These are phyloP conservation scores for Anolis sagrei DNA, from an alignment of 2,113 vertebrate species.

Conservation along the genomic window DNA sequence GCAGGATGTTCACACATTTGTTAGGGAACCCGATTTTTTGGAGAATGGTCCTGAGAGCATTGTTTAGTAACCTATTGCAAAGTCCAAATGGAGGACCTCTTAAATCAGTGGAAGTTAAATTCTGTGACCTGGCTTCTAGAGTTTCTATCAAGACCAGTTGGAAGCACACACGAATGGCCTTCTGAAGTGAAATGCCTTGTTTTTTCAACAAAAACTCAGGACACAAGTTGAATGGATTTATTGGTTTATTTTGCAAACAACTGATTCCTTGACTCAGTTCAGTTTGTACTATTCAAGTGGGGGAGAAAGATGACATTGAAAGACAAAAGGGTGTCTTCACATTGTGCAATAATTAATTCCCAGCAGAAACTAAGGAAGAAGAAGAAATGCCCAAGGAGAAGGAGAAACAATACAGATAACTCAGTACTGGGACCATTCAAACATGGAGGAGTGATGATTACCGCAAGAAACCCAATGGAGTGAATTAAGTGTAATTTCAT, in stretches of 20 bases:
- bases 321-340: constrained; percentile 72
- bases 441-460: constrained; percentile 33
- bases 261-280: constrained; percentile 68
- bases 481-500: constrained; percentile 7
- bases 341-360: constrained; percentile 71
- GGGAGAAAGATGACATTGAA: constrained; percentile 56
- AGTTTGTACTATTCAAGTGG: constrained; percentile 67
- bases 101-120: no score
- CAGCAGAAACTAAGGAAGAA: constrained; percentile 66
- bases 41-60: no score
- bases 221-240: background rate
- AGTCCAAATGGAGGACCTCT: no score
- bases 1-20: no score
- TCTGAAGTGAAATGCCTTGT: constrained; percentile 24
- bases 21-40: no score
- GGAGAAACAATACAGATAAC: constrained; percentile 13
- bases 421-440: constrained; percentile 56
- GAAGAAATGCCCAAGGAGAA: constrained; percentile 14
- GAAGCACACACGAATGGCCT: background rate
- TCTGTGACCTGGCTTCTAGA: no score
- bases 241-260: constrained; percentile 40
- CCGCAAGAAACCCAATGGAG: background rate
- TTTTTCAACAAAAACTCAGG: constrained; percentile 37
- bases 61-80: no score
- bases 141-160: background rate